Percentiles rank a stretch among this genome's conserved stretches.
phyloP scores from a whole-genome alignment of 2,797 vertebrate genomes.

The Silurus aristotelis region DNA sequence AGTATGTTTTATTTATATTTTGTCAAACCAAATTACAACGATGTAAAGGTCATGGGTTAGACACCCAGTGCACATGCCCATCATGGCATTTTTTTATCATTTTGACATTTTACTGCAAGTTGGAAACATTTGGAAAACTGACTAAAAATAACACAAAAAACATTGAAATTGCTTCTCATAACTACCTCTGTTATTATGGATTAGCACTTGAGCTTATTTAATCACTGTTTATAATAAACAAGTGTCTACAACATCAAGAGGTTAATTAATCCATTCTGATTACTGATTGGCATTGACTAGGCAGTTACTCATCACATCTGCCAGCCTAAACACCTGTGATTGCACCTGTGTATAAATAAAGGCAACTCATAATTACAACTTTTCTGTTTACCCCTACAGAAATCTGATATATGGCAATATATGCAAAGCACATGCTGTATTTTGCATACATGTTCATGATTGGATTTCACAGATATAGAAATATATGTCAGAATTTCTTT shows the following conservation, averaged over 20 bases:
- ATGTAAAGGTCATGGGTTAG: neutral
- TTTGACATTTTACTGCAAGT: neutral
- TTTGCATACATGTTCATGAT: no score
- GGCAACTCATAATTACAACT: neutral
- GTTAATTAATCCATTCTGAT: conserved; percentile 47
- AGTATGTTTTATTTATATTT: neutral
- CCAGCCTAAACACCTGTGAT: conserved; percentile 10
- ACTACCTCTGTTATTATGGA: neutral
- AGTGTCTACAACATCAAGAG: conserved; percentile 28
- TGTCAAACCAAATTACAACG: neutral
- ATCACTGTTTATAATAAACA: conserved; percentile 32
- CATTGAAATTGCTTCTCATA: neutral
- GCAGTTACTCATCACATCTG: neutral
- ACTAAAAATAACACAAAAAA: neutral
- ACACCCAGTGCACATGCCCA: neutral
- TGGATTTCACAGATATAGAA: no score
- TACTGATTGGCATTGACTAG: conserved; percentile 10
- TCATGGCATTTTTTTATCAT: neutral
- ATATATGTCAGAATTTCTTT: no score
- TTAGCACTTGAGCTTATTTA: conserved; percentile 22
- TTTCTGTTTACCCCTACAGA: no score
- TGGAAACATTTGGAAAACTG: neutral
- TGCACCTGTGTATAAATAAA: conserved; percentile 12
- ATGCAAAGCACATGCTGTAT: no score
- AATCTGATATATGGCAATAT: no score